phyloP scores from a whole-genome alignment of 2,888 invertebrate species.

The Drosophila colorata region DNA sequence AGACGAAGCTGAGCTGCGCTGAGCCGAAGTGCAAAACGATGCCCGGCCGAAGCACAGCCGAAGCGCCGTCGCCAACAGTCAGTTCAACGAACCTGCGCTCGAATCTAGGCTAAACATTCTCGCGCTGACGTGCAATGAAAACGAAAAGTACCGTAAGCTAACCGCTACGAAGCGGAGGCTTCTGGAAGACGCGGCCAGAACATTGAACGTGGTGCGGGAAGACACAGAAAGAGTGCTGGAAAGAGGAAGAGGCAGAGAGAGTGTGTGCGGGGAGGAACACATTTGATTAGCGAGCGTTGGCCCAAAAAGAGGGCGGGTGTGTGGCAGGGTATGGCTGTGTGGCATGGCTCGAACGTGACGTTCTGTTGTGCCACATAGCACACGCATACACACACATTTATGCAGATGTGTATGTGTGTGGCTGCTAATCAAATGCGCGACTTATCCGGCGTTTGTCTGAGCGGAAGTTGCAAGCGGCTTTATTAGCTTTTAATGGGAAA shows the following conservation, averaged over 20 bases:
- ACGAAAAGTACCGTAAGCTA: slow-evolving; percentile 86
- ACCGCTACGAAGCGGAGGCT: slow-evolving; percentile 82
- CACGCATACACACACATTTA: slow-evolving; percentile 7
- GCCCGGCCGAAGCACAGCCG: slow-evolving; percentile 14
- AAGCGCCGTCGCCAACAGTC: slow-evolving; percentile 41
- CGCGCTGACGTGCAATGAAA: slow-evolving; percentile 86
- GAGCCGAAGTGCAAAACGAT: slow-evolving; percentile 14
- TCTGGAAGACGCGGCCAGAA: slow-evolving; percentile 63
- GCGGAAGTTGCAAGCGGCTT: slow-evolving; percentile 71
- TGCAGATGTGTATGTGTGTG: slow-evolving; percentile 15
- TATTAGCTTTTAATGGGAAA: slow-evolving; percentile 78
- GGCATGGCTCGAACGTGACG: slow-evolving; percentile 71
- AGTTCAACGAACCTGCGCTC: slow-evolving; percentile 85
- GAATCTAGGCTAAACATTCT: slow-evolving; percentile 86
- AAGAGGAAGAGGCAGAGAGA: not conserved
- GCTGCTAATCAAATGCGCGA: slow-evolving; percentile 68
- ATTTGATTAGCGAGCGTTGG: slow-evolving; percentile 73
- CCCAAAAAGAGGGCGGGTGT: slow-evolving; percentile 47
- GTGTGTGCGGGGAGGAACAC: slow-evolving; percentile 20
- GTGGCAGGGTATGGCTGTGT: slow-evolving; percentile 32
- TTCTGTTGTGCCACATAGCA: slow-evolving; percentile 62
- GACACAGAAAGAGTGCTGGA: not conserved
- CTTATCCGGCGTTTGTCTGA: slow-evolving; percentile 56
- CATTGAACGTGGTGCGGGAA: slow-evolving; percentile 31
- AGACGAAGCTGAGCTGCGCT: slow-evolving; percentile 5